Evolutionary conservation across 1,140 invertebrate genomes (phyloP).

Genomic region (Drosophila fuyamai): DNA sequence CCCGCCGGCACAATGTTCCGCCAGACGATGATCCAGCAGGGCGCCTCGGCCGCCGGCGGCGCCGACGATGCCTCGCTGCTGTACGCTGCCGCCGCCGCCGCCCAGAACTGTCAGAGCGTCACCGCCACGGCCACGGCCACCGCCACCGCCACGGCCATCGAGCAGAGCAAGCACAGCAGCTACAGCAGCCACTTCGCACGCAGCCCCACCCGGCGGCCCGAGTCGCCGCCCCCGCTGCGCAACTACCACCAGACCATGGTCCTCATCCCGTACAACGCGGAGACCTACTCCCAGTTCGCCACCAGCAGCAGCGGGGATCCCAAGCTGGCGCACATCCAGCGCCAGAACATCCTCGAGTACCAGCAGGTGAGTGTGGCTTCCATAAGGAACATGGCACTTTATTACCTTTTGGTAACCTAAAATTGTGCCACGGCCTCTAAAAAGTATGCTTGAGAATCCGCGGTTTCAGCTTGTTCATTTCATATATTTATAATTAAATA

Average conservation of each 20-base stretch:
- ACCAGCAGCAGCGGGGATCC: conserved; percentile 76
- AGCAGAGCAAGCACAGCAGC: conserved; percentile 82
- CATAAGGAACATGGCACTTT: too few species aligned
- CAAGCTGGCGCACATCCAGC: conserved; percentile 76
- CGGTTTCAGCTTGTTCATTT: background rate
- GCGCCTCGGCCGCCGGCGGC: conserved; percentile 27
- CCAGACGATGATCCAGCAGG: conserved; percentile 82
- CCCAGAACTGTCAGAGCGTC: conserved; percentile 81
- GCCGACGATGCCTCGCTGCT: conserved; percentile 69
- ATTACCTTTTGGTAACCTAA: too few species aligned
- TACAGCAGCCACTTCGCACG: conserved; percentile 80
- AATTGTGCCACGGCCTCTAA: too few species aligned
- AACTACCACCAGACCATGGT: conserved; percentile 90
- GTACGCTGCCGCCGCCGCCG: conserved; percentile 65
- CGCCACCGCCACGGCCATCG: conserved; percentile 61
- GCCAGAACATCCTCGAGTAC: conserved; percentile 83
- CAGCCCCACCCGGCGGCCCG: conserved; percentile 86
- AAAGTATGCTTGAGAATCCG: background rate
- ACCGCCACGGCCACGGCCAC: conserved; percentile 54
- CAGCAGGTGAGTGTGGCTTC: conserved; percentile 70
- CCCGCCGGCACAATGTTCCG: conserved; percentile 84
- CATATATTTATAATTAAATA: too few species aligned
- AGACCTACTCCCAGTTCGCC: conserved; percentile 84
- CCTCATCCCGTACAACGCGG: conserved; percentile 90
- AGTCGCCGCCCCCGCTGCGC: conserved; percentile 88